Conservation (phyloP, 1,140 invertebrate species). For the Hycleus phaleratus region DNA sequence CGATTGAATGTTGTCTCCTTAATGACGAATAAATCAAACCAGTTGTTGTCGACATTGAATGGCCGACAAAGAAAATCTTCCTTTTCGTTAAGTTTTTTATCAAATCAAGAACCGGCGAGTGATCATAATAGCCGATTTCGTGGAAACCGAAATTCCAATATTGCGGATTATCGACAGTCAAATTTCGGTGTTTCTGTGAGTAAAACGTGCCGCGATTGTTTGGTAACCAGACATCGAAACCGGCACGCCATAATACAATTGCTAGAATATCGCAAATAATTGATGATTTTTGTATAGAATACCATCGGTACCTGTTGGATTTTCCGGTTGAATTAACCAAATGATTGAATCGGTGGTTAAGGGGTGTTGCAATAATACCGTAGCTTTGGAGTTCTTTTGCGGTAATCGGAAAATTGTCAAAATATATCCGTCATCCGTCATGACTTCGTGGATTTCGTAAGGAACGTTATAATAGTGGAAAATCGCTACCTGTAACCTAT, state of each 20-base stretch:
- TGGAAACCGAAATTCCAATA: constrained; percentile 10
- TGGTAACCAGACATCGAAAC: constrained; percentile 7
- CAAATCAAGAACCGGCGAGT: neutral
- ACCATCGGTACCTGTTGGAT: neutral
- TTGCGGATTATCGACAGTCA: neutral
- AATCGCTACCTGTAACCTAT: neutral
- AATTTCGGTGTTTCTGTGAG: constrained; percentile 1
- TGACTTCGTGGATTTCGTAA: constrained; percentile 3
- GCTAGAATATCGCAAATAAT: neutral
- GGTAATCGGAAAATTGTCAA: constrained; percentile 2
- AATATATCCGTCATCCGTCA: constrained; percentile 5
- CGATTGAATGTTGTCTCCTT: neutral
- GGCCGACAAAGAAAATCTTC: constrained; percentile 1
- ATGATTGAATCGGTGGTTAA: neutral
- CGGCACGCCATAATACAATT: constrained; percentile 1
- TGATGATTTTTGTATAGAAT: neutral
- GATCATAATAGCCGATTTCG: constrained; percentile 7
- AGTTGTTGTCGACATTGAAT: neutral
- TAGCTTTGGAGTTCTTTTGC: neutral
- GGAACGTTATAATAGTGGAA: neutral
- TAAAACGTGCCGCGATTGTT: constrained; percentile 2
- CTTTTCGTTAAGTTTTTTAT: neutral
- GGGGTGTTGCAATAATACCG: neutral
- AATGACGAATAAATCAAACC: constrained; percentile 2
- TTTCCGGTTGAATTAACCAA: neutral